Evolutionary conservation across 2,797 vertebrate genomes (phyloP).

Genomic region (Enteromius radiatus): DNA sequence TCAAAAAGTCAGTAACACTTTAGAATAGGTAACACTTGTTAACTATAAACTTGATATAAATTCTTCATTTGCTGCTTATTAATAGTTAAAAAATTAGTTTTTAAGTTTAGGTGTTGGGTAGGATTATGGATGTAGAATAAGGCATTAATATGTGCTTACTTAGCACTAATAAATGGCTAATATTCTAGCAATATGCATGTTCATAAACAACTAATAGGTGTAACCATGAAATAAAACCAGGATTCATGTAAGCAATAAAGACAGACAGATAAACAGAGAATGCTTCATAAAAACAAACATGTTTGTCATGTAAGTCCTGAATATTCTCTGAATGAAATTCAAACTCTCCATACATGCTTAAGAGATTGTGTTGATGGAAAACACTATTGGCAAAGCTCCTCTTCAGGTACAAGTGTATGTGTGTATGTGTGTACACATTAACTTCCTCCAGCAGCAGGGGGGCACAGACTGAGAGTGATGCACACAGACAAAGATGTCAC

Average conservation of each 20-base stretch:
- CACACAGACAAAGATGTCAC: constrained; percentile 76
- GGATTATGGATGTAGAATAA: too few relatives aligned
- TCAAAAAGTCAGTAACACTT: too few relatives aligned
- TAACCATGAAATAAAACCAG: too few relatives aligned
- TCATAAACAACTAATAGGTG: too few relatives aligned
- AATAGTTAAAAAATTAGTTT: too few relatives aligned
- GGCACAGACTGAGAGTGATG: constrained; percentile 72
- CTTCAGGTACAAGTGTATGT: constrained; percentile 1
- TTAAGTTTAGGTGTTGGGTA: too few relatives aligned
- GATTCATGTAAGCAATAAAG: not conserved
- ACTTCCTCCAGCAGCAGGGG: constrained; percentile 55
- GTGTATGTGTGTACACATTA: constrained; percentile 33
- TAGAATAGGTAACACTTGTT: too few relatives aligned
- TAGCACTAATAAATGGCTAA: too few relatives aligned
- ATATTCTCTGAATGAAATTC: constrained; percentile 18
- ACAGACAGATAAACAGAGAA: not conserved
- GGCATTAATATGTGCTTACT: too few relatives aligned
- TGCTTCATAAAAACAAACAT: not conserved
- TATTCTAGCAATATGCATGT: too few relatives aligned
- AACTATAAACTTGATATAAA: too few relatives aligned
- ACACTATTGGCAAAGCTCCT: constrained; percentile 40
- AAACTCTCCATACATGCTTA: not conserved
- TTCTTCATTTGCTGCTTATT: too few relatives aligned
- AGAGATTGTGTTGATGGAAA: constrained; percentile 22
- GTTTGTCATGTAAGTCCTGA: not conserved